Evolutionary conservation across 2,113 vertebrate genomes (phyloP).

Genomic region (Ramphastos sulfuratus): DNA sequence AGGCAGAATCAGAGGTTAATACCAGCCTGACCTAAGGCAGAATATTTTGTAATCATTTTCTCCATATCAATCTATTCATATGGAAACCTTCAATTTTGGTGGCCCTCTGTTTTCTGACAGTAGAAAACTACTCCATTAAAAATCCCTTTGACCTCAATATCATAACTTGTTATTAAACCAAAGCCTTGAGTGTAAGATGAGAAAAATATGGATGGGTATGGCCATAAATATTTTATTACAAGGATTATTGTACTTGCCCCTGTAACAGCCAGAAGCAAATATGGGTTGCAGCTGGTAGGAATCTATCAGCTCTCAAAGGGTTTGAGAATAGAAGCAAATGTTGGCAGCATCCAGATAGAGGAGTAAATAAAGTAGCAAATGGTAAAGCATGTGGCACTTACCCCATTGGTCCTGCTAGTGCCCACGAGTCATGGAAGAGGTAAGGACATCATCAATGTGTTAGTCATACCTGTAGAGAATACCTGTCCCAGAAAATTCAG

Average conservation of each 20-base stretch:
- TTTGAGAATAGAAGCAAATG: not conserved
- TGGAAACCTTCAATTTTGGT: not conserved
- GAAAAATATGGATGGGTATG: not conserved
- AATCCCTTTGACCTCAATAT: not conserved
- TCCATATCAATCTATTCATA: not conserved
- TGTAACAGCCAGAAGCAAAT: slow-evolving; percentile 3
- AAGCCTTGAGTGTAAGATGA: not conserved
- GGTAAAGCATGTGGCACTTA: not conserved
- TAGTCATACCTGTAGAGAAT: not conserved
- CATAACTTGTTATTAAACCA: not conserved
- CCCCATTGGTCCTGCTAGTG: not conserved
- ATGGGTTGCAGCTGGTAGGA: not conserved
- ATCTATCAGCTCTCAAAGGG: not conserved
- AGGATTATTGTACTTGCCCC: not conserved
- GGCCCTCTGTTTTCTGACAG: not conserved
- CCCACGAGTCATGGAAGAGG: not conserved
- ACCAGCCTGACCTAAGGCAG: not conserved
- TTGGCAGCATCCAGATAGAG: not conserved
- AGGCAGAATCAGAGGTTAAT: not conserved
- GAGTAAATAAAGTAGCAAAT: not conserved
- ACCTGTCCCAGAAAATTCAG: not conserved
- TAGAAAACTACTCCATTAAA: not conserved
- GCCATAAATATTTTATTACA: slow-evolving; percentile 1
- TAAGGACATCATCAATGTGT: not conserved
- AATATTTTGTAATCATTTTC: not conserved